phyloP scores from a whole-genome alignment of 2,888 invertebrate species.

The Rutpela maculata region DNA sequence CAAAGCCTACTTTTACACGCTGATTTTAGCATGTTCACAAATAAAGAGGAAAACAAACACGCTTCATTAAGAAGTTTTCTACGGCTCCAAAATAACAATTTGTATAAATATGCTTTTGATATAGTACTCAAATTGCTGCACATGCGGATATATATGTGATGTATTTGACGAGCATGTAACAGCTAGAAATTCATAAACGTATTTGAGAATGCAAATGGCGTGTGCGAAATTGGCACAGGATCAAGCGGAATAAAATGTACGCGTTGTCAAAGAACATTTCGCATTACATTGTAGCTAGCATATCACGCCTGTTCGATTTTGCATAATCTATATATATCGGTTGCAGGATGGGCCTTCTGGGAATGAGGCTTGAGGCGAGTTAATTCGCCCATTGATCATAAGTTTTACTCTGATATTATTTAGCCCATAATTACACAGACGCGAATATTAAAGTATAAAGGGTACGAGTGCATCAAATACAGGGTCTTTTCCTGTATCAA shows the following conservation, averaged over 20 bases:
- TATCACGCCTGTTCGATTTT: slow-evolving; percentile 21
- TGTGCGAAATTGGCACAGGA: slow-evolving; percentile 4
- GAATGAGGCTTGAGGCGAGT: background rate
- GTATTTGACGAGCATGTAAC: background rate
- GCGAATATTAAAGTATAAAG: too few relatives aligned
- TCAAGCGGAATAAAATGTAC: slow-evolving; percentile 10
- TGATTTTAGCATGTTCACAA: too few relatives aligned
- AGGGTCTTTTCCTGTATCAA: too few relatives aligned
- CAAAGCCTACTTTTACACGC: too few relatives aligned
- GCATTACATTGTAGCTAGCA: slow-evolving; percentile 8
- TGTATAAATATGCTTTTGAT: background rate
- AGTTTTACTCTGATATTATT: background rate
- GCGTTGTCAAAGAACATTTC: slow-evolving; percentile 7
- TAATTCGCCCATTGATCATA: background rate
- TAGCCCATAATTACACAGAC: too few relatives aligned
- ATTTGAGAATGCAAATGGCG: slow-evolving; percentile 18
- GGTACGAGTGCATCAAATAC: too few relatives aligned
- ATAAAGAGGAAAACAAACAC: too few relatives aligned
- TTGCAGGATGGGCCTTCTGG: background rate
- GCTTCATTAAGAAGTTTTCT: background rate
- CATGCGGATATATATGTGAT: background rate
- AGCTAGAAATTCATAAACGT: slow-evolving; percentile 17
- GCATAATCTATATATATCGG: slow-evolving; percentile 15
- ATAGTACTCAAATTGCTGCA: background rate
- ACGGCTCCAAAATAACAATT: background rate